Percentiles rank a stretch among this genome's conserved stretches.
Evolutionary conservation across 2,888 invertebrate genomes (phyloP).

Genomic region (Itoplectis maculator): DNA sequence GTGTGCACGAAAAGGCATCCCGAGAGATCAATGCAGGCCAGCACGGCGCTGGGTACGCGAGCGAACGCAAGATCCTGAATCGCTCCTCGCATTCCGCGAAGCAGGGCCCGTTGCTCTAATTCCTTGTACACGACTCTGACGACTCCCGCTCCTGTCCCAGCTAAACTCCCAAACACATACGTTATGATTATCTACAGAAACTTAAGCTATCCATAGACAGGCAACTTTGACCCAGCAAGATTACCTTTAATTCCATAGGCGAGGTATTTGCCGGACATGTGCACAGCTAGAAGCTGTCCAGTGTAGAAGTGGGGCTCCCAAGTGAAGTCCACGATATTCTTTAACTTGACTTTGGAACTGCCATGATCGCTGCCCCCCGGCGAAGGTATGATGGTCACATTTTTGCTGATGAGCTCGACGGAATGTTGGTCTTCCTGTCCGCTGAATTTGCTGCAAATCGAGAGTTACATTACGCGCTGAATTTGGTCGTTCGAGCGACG

Average conservation of each 20-base stretch:
- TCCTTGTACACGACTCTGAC: conserved; percentile 94
- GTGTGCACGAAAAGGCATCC: conserved; percentile 94
- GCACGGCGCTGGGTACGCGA: conserved; percentile 91
- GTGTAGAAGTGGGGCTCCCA: conserved; percentile 96
- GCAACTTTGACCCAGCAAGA: conserved; percentile 39
- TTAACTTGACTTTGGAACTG: conserved; percentile 95
- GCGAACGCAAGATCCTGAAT: conserved; percentile 97
- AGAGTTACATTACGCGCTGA: too few species aligned
- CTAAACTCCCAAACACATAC: conserved; percentile 63
- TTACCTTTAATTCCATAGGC: conserved; percentile 97
- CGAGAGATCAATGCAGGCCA: conserved; percentile 95
- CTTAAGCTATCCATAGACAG: background rate
- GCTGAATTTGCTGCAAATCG: conserved; percentile 85
- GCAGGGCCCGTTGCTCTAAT: conserved; percentile 90
- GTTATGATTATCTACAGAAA: background rate
- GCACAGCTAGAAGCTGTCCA: conserved; percentile 95
- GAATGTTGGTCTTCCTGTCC: conserved; percentile 87
- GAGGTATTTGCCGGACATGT: conserved; percentile 93
- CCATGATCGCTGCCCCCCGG: conserved; percentile 91
- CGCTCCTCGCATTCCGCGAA: conserved; percentile 94
- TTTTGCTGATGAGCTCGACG: conserved; percentile 86
- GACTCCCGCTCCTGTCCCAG: conserved; percentile 87
- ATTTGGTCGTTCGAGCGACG: too few species aligned
- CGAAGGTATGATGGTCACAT: conserved; percentile 90
- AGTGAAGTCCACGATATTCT: conserved; percentile 95